These are phyloP conservation scores for Pocota personata DNA, from an alignment of 2,888 invertebrate genomes.

Conservation along the genomic window DNA sequence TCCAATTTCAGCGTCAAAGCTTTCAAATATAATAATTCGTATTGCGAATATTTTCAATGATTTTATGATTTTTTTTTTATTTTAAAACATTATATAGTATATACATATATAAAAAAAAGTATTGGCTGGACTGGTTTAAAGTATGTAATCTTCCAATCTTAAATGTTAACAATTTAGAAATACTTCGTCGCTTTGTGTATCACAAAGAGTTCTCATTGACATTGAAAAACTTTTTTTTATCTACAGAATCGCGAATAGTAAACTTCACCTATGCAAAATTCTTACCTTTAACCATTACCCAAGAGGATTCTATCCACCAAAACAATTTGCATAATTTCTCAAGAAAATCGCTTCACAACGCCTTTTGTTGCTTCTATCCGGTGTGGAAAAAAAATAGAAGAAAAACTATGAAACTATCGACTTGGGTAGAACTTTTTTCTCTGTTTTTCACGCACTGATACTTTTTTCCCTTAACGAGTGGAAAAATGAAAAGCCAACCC, in stretches of 20 bases:
- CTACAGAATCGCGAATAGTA: neutral
- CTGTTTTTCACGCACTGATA: conserved; percentile 61
- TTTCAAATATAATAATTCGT: too few relatives aligned
- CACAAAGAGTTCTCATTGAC: neutral
- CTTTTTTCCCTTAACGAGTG: conserved; percentile 21
- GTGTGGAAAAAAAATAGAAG: neutral
- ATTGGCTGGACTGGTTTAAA: too few relatives aligned
- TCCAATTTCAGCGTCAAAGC: too few relatives aligned
- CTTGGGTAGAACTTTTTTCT: conserved; percentile 31
- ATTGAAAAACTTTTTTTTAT: conserved; percentile 14
- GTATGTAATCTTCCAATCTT: too few relatives aligned
- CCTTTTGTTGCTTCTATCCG: conserved; percentile 29
- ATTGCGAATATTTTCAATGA: too few relatives aligned
- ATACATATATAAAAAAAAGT: too few relatives aligned
- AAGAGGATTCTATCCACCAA: conserved; percentile 21
- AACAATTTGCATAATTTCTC: conserved; percentile 67
- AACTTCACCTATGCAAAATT: conserved; percentile 3
- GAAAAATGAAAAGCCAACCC: conserved; percentile 6
- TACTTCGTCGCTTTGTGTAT: neutral
- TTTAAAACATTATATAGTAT: too few relatives aligned
- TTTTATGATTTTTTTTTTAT: too few relatives aligned
- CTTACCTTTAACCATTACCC: neutral
- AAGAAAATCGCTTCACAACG: conserved; percentile 25
- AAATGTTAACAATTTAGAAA: neutral
- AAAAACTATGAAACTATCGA: conserved; percentile 57